These are phyloP conservation scores for Ptychochromis oligacanthus DNA, from an alignment of 2,113 vertebrate species.

Conservation along the genomic window DNA sequence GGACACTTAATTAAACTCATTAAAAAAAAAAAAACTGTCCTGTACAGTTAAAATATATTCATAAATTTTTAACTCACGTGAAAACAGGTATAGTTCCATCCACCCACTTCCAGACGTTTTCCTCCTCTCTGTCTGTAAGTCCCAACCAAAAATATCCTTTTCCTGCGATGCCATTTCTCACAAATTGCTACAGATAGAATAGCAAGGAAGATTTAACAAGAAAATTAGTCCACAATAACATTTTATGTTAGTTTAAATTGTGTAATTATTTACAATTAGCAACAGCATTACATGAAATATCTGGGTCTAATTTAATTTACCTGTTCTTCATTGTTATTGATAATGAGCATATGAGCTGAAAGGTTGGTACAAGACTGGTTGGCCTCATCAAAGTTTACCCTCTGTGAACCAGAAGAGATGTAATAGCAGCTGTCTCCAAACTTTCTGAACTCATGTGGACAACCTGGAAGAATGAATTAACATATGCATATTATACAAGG, in stretches of 20 bases:
- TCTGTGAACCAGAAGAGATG: constrained; percentile 83
- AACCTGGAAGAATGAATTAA: constrained; percentile 78
- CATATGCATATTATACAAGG: neutral
- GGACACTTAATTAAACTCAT: neutral
- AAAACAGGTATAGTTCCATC: constrained; percentile 87
- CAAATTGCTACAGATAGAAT: constrained; percentile 84
- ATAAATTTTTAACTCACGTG: constrained; percentile 80
- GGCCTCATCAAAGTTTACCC: constrained; percentile 86
- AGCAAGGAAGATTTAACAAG: constrained; percentile 21
- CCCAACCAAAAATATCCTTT: constrained; percentile 94
- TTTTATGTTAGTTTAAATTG: neutral
- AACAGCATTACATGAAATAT: neutral
- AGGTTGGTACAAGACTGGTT: constrained; percentile 84
- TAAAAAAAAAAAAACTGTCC: neutral
- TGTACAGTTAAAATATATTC: neutral
- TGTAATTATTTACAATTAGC: neutral
- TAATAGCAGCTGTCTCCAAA: constrained; percentile 93
- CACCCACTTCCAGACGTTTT: constrained; percentile 93
- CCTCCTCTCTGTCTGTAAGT: constrained; percentile 86
- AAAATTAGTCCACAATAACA: neutral
- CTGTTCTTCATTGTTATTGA: constrained; percentile 92
- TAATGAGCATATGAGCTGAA: constrained; percentile 87
- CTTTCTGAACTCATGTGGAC: constrained; percentile 85
- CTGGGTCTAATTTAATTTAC: constrained; percentile 68
- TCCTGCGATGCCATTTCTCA: constrained; percentile 83